Percentiles rank a stretch among this genome's conserved stretches.
Conservation (phyloP, 2,888 invertebrate genomes). For the Thumatha senex region DNA sequence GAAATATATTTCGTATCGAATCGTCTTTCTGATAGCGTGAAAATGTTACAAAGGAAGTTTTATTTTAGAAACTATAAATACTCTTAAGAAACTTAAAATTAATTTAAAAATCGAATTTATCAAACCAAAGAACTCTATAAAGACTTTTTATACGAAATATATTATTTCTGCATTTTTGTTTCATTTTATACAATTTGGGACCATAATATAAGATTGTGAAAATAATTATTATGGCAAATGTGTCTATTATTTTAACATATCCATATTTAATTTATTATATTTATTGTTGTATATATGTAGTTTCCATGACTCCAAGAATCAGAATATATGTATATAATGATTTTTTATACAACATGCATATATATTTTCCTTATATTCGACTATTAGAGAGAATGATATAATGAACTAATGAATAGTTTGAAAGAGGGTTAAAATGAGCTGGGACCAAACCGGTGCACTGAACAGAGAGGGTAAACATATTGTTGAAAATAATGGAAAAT, state of each 20-base stretch:
- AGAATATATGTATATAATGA: constrained; percentile 70
- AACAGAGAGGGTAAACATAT: constrained; percentile 56
- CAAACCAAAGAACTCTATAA: background rate
- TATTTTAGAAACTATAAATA: background rate
- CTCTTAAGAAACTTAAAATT: too few relatives aligned
- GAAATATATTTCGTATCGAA: constrained; percentile 32
- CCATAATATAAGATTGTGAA: constrained; percentile 36
- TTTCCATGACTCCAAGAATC: too few relatives aligned
- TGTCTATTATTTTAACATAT: constrained; percentile 77
- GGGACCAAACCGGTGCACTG: constrained; percentile 82
- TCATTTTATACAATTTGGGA: constrained; percentile 34
- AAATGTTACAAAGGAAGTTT: background rate
- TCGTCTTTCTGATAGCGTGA: background rate
- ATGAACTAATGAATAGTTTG: background rate
- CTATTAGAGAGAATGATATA: too few relatives aligned
- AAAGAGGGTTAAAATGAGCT: constrained; percentile 37
- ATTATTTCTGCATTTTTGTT: constrained; percentile 25
- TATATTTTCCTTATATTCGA: constrained; percentile 45
- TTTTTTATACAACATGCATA: constrained; percentile 47
- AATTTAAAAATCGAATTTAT: constrained; percentile 7
- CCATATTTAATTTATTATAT: constrained; percentile 60
- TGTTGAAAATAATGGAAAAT: constrained; percentile 5
- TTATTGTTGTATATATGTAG: constrained; percentile 47
- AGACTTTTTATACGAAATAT: constrained; percentile 29
- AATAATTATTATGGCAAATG: constrained; percentile 30